Evolutionary conservation across 2,113 vertebrate species (phyloP).

Genomic region (Chionomys nivalis): DNA sequence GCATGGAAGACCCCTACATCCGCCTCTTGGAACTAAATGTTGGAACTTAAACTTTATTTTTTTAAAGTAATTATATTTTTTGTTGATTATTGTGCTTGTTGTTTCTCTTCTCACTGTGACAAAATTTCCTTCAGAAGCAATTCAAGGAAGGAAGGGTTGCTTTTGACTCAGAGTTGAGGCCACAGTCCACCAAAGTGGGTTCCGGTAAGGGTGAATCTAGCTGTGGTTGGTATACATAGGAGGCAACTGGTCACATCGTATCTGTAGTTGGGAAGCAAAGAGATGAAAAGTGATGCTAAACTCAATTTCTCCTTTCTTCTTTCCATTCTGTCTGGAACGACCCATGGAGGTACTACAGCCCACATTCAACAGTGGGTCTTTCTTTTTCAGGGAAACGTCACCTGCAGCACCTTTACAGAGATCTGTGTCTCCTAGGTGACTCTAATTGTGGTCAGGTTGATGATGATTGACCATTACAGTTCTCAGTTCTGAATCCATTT

Average conservation of each 20-base stretch:
- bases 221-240: neutral
- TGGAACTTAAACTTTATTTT: neutral
- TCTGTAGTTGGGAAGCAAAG: neutral
- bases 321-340: neutral
- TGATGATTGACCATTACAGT: neutral
- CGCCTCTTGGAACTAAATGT: neutral
- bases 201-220: no score
- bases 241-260: neutral
- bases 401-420: neutral
- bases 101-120: neutral
- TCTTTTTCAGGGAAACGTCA: neutral
- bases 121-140: neutral
- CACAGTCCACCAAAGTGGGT: neutral
- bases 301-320: neutral
- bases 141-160: neutral
- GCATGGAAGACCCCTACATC: neutral
- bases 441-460: neutral
- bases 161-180: neutral
- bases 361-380: neutral
- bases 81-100: neutral
- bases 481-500: neutral
- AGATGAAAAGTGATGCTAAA: neutral
- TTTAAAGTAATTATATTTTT: neutral
- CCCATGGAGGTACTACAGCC: neutral
- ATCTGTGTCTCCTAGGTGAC: neutral